A percentile compares a stretch with the other conserved stretches of the same genome.
phyloP scores from a whole-genome alignment of 2,888 invertebrate species.

The Macaria liturata region DNA sequence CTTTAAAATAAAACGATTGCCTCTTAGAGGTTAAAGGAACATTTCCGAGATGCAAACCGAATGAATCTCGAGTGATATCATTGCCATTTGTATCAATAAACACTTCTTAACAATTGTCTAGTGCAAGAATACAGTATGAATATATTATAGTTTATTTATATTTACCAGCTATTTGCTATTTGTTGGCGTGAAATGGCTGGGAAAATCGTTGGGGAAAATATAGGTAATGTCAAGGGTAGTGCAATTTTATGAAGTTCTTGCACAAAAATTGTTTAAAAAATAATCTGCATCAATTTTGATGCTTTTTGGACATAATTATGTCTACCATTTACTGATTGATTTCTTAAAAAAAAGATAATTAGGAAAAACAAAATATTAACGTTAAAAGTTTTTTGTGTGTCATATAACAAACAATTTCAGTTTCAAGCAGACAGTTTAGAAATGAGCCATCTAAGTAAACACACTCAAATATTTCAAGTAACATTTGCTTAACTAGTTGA shows the following conservation, averaged over 20 bases:
- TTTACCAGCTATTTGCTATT: conserved; percentile 12
- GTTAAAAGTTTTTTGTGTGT: too few species aligned
- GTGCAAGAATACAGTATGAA: conserved; percentile 7
- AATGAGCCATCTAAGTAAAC: too few species aligned
- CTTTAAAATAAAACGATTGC: conserved; percentile 6
- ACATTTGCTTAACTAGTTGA: conserved; percentile 12
- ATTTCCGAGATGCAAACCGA: conserved; percentile 28
- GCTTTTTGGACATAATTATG: too few species aligned
- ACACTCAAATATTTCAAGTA: not conserved
- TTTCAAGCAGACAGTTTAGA: too few species aligned
- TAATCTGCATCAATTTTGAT: too few species aligned
- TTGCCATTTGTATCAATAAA: conserved; percentile 35
- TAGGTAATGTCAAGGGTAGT: conserved; percentile 21
- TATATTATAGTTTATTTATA: conserved; percentile 21
- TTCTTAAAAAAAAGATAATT: too few species aligned
- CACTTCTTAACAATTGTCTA: conserved; percentile 25
- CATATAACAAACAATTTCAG: too few species aligned
- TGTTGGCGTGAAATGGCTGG: conserved; percentile 16
- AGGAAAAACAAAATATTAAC: too few species aligned
- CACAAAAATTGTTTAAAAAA: too few species aligned
- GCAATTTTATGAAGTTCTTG: too few species aligned
- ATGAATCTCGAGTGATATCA: conserved; percentile 34
- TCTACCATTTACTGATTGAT: too few species aligned
- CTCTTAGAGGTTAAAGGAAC: conserved; percentile 26
- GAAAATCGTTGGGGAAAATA: too few species aligned